phyloP scores from a whole-genome alignment of 2,888 invertebrate genomes.

The Pegoplata infirma region DNA sequence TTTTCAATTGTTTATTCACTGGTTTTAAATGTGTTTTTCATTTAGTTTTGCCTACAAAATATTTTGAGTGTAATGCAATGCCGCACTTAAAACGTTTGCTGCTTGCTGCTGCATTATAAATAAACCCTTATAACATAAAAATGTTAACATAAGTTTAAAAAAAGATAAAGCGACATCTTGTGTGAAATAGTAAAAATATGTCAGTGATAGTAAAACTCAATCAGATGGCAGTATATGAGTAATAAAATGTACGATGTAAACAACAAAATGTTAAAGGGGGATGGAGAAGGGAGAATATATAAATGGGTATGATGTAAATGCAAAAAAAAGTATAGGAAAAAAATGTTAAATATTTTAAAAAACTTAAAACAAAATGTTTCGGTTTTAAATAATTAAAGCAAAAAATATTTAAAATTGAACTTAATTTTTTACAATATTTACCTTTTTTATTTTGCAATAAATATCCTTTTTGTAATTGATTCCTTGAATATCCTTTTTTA shows the following conservation, averaged over 20 bases:
- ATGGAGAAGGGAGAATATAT: neutral
- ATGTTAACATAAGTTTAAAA: constrained; percentile 8
- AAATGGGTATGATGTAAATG: neutral
- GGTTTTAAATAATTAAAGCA: neutral
- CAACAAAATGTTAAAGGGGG: neutral
- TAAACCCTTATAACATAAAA: constrained; percentile 10
- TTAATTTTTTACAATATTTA: neutral
- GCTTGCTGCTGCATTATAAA: too few species aligned
- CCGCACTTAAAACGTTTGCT: too few species aligned
- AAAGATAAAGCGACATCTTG: constrained; percentile 7
- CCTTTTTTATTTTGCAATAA: neutral
- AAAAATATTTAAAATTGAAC: neutral
- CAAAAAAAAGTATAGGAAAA: neutral
- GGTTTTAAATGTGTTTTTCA: too few species aligned
- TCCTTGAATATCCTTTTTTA: neutral
- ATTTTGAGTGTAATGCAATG: too few species aligned
- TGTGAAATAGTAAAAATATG: neutral
- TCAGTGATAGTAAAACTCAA: too few species aligned
- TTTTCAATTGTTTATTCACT: too few species aligned
- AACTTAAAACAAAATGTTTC: neutral
- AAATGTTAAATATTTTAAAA: too few species aligned
- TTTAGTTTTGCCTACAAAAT: too few species aligned
- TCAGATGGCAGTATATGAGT: constrained; percentile 26
- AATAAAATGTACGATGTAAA: neutral
- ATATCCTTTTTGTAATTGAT: neutral